These are phyloP conservation scores for Teinopalpus imperialis DNA, from an alignment of 2,888 invertebrate species.

Conservation along the genomic window DNA sequence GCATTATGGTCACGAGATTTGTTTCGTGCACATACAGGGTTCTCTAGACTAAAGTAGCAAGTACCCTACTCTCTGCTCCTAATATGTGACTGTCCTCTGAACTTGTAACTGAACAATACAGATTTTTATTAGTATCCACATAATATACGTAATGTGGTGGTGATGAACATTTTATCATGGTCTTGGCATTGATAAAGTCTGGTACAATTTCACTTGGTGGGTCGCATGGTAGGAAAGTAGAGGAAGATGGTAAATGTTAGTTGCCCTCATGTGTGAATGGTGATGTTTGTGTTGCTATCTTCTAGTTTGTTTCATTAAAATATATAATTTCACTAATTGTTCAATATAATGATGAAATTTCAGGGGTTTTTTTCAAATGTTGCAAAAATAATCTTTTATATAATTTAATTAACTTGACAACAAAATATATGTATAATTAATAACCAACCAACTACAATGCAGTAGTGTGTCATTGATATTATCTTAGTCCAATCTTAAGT, in stretches of 20 bases:
- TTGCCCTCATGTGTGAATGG: constrained; percentile 41
- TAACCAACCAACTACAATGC: too few relatives aligned
- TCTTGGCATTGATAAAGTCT: constrained; percentile 25
- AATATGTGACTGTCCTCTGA: constrained; percentile 54
- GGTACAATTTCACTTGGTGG: constrained; percentile 62
- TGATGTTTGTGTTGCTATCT: constrained; percentile 10
- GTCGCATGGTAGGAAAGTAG: constrained; percentile 62
- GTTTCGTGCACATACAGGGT: constrained; percentile 63
- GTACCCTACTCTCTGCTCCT: constrained; percentile 62
- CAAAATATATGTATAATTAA: too few relatives aligned
- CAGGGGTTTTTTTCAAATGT: too few relatives aligned
- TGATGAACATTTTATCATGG: too few relatives aligned
- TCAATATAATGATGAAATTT: too few relatives aligned
- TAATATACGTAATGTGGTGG: not conserved
- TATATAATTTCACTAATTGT: too few relatives aligned
- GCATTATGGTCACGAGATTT: constrained; percentile 60
- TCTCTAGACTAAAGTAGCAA: constrained; percentile 73
- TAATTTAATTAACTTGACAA: too few relatives aligned
- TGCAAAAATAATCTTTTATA: too few relatives aligned
- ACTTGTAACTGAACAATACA: constrained; percentile 48
- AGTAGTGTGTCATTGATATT: too few relatives aligned
- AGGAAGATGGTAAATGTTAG: constrained; percentile 54
- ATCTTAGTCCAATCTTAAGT: too few relatives aligned
- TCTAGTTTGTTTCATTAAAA: too few relatives aligned
- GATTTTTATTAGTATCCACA: constrained; percentile 6